Evolutionary conservation across 2,797 vertebrate genomes (phyloP).

Genomic region (Pogoniulus pusillus): DNA sequence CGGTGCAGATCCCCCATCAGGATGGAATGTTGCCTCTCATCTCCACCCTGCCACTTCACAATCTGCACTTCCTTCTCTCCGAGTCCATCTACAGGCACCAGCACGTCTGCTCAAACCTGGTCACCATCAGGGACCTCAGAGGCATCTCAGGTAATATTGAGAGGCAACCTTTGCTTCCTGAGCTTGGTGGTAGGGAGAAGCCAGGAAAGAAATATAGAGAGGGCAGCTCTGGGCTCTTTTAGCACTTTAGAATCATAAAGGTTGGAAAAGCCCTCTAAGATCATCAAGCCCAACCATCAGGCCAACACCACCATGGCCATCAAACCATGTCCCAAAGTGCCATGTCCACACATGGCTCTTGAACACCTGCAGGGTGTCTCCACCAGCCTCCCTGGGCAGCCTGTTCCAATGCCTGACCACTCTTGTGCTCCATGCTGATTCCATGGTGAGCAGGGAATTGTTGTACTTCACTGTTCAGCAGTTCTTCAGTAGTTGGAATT

Average conservation of each 20-base stretch:
- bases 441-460: fast-evolving
- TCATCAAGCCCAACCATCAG: too few relatives aligned
- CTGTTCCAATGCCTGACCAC: too few relatives aligned
- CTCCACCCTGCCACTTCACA: conserved; percentile 96
- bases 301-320: too few relatives aligned
- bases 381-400: too few relatives aligned
- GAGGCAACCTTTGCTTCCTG: not conserved
- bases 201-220: not conserved
- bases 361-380: too few relatives aligned
- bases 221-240: not conserved
- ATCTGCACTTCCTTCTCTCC: conserved; percentile 94
- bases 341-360: too few relatives aligned
- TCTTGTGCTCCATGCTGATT: not conserved
- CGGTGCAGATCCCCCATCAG: conserved; percentile 98
- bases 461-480: not conserved
- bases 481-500: not conserved
- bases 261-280: too few relatives aligned
- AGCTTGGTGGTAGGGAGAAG: not conserved
- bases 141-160: conserved; percentile 86
- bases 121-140: conserved; percentile 85
- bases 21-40: conserved; percentile 97
- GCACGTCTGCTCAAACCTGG: conserved; percentile 95
- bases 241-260: not conserved
- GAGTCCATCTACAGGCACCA: conserved; percentile 98
- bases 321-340: too few relatives aligned